phyloP scores from a whole-genome alignment of 1,140 invertebrate genomes.

The Anastrepha obliqua region DNA sequence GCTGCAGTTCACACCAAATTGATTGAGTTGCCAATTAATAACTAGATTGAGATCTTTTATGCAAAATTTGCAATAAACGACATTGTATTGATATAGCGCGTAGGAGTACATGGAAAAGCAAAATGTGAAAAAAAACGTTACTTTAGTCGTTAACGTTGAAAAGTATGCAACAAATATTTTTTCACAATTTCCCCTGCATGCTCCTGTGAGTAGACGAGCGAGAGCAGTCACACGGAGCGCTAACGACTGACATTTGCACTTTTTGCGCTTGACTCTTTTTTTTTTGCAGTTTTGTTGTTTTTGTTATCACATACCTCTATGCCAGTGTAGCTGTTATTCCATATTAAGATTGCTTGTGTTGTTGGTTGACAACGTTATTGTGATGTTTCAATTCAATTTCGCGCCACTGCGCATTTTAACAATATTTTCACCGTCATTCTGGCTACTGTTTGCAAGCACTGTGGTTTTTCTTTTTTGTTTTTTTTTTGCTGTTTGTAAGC shows the following conservation, averaged over 20 bases:
- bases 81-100: background rate
- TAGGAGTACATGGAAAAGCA: background rate
- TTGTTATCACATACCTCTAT: background rate
- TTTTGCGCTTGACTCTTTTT: background rate
- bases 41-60: slow-evolving; percentile 25
- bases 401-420: slow-evolving; percentile 13
- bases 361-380: background rate
- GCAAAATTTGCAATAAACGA: slow-evolving; percentile 1
- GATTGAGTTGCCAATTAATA: slow-evolving; percentile 44
- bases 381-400: slow-evolving; percentile 44
- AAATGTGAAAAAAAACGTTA: background rate
- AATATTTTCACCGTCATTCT: background rate
- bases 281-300: background rate
- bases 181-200: background rate
- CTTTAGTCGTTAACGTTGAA: background rate
- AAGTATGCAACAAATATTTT: background rate
- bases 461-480: background rate
- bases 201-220: background rate
- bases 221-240: background rate
- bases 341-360: background rate
- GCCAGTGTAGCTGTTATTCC: too few species aligned
- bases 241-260: background rate
- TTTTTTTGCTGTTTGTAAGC: background rate
- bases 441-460: background rate
- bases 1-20: background rate